A percentile compares a stretch with the other conserved stretches of the same genome.
Conservation (phyloP, 2,888 invertebrate genomes). For the Orchesellides sinensis region DNA sequence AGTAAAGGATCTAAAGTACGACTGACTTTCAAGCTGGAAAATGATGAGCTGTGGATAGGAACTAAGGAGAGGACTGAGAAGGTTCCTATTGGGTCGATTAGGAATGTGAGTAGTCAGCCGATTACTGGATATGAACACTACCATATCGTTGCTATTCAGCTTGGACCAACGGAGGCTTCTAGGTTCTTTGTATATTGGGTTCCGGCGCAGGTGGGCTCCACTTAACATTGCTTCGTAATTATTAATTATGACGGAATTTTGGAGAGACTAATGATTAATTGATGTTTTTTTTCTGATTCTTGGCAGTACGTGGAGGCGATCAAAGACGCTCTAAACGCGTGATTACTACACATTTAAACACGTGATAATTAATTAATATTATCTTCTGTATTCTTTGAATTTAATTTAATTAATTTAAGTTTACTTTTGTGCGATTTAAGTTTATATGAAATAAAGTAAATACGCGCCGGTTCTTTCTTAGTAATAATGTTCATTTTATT, state of each 20-base stretch:
- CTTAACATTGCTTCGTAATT: neutral
- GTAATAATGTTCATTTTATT: too few relatives aligned
- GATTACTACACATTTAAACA: too few relatives aligned
- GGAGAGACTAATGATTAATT: neutral
- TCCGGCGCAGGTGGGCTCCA: constrained; percentile 82
- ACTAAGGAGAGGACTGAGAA: constrained; percentile 96
- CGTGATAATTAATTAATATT: too few relatives aligned
- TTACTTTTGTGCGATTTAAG: too few relatives aligned
- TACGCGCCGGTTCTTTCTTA: too few relatives aligned
- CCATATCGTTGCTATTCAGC: constrained; percentile 89
- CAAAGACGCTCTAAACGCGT: constrained; percentile 86
- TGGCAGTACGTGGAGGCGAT: constrained; percentile 87
- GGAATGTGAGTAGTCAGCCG: constrained; percentile 87
- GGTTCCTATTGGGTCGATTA: constrained; percentile 92
- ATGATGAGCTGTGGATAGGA: constrained; percentile 91
- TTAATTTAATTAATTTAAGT: too few relatives aligned
- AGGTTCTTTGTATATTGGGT: constrained; percentile 97
- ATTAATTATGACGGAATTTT: neutral
- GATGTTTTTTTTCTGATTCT: neutral
- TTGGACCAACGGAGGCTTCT: constrained; percentile 94
- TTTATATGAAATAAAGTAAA: too few relatives aligned
- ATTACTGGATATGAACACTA: constrained; percentile 94
- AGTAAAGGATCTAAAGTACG: constrained; percentile 93
- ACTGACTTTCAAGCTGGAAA: constrained; percentile 93
- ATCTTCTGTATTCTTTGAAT: too few relatives aligned